These are phyloP conservation scores for Cerceris rybyensis DNA, from an alignment of 2,888 invertebrate genomes.

Conservation along the genomic window DNA sequence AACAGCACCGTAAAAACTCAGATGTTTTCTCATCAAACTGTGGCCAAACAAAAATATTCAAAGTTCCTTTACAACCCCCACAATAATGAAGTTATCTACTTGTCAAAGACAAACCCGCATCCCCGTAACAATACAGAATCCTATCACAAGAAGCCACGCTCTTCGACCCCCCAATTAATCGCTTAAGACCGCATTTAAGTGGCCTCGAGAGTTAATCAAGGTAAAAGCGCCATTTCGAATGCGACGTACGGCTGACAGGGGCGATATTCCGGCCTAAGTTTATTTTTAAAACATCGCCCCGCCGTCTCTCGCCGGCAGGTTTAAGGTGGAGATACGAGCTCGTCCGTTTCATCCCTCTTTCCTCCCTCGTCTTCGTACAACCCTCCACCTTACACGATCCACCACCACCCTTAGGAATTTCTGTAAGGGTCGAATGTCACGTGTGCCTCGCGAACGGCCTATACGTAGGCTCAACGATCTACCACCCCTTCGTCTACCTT, in stretches of 20 bases:
- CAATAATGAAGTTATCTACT: no score
- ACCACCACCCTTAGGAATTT: constrained; percentile 20
- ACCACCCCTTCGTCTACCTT: constrained; percentile 8
- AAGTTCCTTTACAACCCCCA: no score
- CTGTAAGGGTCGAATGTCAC: constrained; percentile 41
- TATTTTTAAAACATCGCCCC: constrained; percentile 47
- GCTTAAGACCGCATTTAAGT: not conserved
- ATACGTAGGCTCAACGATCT: constrained; percentile 49
- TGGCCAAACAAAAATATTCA: no score
- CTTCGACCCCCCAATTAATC: constrained; percentile 27
- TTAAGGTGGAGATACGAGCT: constrained; percentile 17
- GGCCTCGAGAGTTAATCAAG: constrained; percentile 26
- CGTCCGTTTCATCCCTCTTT: constrained; percentile 1
- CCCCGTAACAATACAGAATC: not conserved
- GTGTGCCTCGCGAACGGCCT: constrained; percentile 33
- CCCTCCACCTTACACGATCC: not conserved
- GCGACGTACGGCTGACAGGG: constrained; percentile 6
- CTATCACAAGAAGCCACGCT: not conserved
- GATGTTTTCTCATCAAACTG: no score
- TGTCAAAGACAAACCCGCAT: no score
- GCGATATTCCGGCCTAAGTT: constrained; percentile 17
- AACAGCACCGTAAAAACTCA: no score
- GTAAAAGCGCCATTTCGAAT: constrained; percentile 41
- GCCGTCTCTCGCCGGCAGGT: constrained; percentile 1
- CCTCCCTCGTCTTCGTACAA: not conserved